These are phyloP conservation scores for Promerops cafer DNA, from an alignment of 2,113 vertebrate species.

Conservation along the genomic window DNA sequence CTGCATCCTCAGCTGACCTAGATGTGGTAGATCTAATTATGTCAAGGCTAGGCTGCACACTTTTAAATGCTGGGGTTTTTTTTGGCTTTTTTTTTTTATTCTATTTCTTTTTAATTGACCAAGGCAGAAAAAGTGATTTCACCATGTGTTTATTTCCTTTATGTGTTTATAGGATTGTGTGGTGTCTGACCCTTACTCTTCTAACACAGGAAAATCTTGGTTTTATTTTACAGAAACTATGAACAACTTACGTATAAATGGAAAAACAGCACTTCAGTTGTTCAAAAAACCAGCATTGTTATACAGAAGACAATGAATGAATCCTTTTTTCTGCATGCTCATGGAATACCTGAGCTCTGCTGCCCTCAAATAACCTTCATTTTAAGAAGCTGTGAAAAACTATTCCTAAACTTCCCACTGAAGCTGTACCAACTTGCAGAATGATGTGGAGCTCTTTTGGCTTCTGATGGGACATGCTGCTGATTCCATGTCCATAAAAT, in stretches of 20 bases:
- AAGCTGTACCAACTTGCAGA: background rate
- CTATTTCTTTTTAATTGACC: background rate
- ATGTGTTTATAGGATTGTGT: background rate
- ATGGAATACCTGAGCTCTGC: background rate
- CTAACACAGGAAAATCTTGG: background rate
- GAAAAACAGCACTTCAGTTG: background rate
- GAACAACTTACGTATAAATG: background rate
- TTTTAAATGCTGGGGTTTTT: background rate
- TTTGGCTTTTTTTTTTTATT: background rate
- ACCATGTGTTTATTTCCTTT: background rate
- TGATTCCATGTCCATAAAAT: background rate
- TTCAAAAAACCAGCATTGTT: background rate
- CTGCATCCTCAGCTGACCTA: slow-evolving; percentile 28
- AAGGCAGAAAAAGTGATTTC: background rate
- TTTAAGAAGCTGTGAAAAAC: background rate
- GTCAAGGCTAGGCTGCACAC: background rate
- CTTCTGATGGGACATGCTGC: background rate
- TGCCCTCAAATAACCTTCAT: background rate
- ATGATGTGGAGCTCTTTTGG: background rate
- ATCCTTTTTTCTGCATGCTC: background rate
- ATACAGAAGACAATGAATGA: background rate
- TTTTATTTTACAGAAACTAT: background rate
- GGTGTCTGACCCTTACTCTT: background rate
- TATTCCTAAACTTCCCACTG: background rate
- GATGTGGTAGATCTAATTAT: slow-evolving; percentile 43